Percentiles rank a stretch among this genome's conserved stretches.
phyloP scores from a whole-genome alignment of 2,888 invertebrate genomes.

The Tenodera sinensis region DNA sequence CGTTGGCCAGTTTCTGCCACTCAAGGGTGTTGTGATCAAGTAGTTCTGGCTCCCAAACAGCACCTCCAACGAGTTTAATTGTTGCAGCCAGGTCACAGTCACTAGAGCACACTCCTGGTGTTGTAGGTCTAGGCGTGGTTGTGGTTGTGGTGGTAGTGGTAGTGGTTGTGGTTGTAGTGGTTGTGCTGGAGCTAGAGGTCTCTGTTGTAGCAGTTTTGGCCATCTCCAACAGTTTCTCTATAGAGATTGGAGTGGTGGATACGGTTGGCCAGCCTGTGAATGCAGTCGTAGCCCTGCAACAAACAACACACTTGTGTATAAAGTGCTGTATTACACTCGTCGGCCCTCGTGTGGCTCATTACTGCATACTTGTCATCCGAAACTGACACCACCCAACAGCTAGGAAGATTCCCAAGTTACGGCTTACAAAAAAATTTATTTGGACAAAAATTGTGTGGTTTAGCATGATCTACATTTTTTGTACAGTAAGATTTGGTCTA shows the following conservation, averaged over 20 bases:
- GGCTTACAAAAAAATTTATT: too few species aligned
- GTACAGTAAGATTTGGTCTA: too few species aligned
- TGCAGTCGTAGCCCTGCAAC: conserved; percentile 73
- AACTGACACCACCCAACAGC: too few species aligned
- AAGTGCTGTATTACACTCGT: too few species aligned
- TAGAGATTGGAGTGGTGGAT: conserved; percentile 81
- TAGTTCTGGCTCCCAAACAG: conserved; percentile 80
- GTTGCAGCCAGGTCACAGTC: conserved; percentile 85
- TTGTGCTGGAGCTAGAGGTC: conserved; percentile 53
- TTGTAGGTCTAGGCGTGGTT: conserved; percentile 65
- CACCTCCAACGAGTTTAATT: conserved; percentile 76
- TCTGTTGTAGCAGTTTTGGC: conserved; percentile 49
- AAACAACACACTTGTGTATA: neutral
- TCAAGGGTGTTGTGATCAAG: conserved; percentile 82
- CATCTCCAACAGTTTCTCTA: conserved; percentile 72
- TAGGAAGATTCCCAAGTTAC: too few species aligned
- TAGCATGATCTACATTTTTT: too few species aligned
- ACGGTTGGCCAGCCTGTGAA: conserved; percentile 86
- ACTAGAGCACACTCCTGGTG: conserved; percentile 71
- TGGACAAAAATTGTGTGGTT: too few species aligned
- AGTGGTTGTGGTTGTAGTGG: conserved; percentile 53
- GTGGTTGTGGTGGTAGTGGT: conserved; percentile 61
- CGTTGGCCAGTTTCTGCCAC: conserved; percentile 78
- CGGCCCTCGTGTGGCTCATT: too few species aligned
- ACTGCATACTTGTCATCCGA: too few species aligned